A percentile compares a stretch with the other conserved stretches of the same genome.
These are phyloP conservation scores for Stomatorhinus ivindoensis DNA, from an alignment of 2,113 vertebrate species.

Conservation along the genomic window DNA sequence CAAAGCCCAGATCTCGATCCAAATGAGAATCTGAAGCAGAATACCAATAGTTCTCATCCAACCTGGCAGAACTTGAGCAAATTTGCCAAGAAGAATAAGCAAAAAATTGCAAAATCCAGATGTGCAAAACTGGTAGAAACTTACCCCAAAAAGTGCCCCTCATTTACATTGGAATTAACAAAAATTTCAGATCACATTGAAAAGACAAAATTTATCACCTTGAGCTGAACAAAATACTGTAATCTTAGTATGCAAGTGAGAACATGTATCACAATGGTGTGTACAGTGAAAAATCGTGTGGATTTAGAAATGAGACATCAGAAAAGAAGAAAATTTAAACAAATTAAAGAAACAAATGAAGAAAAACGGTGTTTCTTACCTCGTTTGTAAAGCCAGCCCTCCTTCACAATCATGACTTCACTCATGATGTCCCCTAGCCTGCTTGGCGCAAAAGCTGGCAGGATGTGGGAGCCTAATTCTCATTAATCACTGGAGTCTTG, in stretches of 20 bases:
- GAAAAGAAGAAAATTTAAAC: background rate
- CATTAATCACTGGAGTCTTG: background rate
- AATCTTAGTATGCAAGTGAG: background rate
- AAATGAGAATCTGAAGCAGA: too few species aligned
- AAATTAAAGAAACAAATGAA: background rate
- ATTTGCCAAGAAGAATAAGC: too few species aligned
- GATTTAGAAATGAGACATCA: background rate
- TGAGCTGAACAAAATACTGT: background rate
- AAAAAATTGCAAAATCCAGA: too few species aligned
- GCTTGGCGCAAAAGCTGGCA: background rate
- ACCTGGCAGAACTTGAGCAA: too few species aligned
- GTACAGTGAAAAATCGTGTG: background rate
- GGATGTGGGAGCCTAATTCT: background rate
- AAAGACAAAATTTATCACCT: too few species aligned
- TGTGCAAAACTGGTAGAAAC: too few species aligned
- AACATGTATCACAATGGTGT: background rate
- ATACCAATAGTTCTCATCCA: too few species aligned
- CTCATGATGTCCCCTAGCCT: conserved; percentile 23
- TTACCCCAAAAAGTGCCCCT: too few species aligned
- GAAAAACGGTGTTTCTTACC: conserved; percentile 7
- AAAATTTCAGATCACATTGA: too few species aligned
- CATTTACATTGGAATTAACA: too few species aligned
- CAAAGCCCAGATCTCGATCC: too few species aligned
- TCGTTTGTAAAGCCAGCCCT: conserved; percentile 38
- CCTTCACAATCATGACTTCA: conserved; percentile 34